Evolutionary conservation across 2,888 invertebrate species (phyloP).

Genomic region (Stenoptilia bipunctidactyla): DNA sequence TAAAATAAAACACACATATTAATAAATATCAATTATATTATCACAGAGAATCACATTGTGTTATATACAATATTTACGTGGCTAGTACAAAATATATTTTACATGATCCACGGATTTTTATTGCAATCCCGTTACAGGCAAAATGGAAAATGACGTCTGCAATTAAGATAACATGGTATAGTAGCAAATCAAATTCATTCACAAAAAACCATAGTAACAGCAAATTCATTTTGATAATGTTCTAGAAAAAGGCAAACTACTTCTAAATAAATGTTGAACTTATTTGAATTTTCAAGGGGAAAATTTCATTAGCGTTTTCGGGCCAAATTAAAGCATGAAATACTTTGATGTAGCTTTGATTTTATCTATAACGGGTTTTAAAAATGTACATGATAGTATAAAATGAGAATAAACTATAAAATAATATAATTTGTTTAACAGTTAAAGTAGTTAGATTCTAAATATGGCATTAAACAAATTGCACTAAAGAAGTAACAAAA

Average conservation of each 20-base stretch:
- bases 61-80: slow-evolving; percentile 68
- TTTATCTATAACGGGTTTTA: neutral
- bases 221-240: too few species aligned
- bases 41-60: slow-evolving; percentile 72
- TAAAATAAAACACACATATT: slow-evolving; percentile 11
- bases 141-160: neutral
- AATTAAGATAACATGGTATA: neutral
- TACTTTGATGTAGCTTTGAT: too few species aligned
- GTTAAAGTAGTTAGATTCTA: neutral
- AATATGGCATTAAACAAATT: slow-evolving; percentile 4
- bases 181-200: too few species aligned
- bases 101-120: neutral
- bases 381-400: neutral
- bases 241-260: too few species aligned
- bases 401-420: neutral
- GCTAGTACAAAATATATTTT: slow-evolving; percentile 61
- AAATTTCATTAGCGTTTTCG: too few species aligned
- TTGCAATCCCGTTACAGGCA: neutral
- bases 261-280: too few species aligned
- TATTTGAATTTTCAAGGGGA: too few species aligned
- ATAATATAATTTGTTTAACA: neutral
- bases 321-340: too few species aligned
- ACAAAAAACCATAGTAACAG: too few species aligned
- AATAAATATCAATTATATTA: slow-evolving; percentile 70
- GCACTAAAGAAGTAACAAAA: neutral